A percentile compares a stretch with the other conserved stretches of the same genome.
Conservation (phyloP, 1,140 invertebrate species). For the Meteorus sp. region DNA sequence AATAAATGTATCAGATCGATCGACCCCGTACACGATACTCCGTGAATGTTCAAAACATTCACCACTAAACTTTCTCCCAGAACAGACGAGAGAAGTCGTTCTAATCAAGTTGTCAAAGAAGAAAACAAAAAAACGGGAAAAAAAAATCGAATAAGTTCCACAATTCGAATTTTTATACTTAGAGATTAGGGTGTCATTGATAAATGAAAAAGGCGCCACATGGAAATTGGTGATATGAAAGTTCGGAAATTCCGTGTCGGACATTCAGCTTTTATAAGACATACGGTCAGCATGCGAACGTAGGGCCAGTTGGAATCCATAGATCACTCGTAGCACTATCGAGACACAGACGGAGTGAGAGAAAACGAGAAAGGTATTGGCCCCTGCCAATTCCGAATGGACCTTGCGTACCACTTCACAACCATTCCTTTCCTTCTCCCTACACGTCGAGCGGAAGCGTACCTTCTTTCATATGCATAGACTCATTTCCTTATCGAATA, state of each 20-base stretch:
- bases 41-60: not conserved
- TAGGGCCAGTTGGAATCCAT: slow-evolving; percentile 35
- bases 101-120: too few relatives aligned
- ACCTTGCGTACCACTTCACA: slow-evolving; percentile 39
- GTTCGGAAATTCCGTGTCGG: not conserved
- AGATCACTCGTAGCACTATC: slow-evolving; percentile 45
- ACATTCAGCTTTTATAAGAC: not conserved
- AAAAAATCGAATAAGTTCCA: too few relatives aligned
- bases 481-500: slow-evolving; percentile 54
- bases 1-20: slow-evolving; percentile 18
- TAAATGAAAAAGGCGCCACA: too few relatives aligned
- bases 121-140: too few relatives aligned
- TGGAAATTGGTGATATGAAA: not conserved
- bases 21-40: not conserved
- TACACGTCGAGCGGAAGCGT: slow-evolving; percentile 36
- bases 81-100: too few relatives aligned
- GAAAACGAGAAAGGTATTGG: too few relatives aligned
- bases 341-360: too few relatives aligned
- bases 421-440: too few relatives aligned
- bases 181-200: too few relatives aligned
- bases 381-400: slow-evolving; percentile 45
- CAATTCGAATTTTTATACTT: too few relatives aligned
- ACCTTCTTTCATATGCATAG: slow-evolving; percentile 57
- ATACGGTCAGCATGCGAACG: slow-evolving; percentile 31
- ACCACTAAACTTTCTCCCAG: not conserved